These are phyloP conservation scores for Orthonychiurus folsomi DNA, from an alignment of 2,888 invertebrate species.

Conservation along the genomic window DNA sequence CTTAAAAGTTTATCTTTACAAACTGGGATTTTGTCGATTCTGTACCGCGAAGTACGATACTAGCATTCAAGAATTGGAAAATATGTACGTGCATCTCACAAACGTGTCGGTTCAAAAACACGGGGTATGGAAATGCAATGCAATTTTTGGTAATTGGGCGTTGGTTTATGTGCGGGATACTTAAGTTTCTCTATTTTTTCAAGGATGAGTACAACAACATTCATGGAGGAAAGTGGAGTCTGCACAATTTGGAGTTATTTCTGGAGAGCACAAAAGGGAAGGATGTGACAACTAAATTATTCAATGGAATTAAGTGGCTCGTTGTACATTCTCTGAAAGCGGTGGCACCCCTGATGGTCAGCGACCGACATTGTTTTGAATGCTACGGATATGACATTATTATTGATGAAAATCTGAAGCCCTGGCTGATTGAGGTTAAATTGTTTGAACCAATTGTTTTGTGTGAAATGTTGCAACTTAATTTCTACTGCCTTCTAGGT, in stretches of 20 bases:
- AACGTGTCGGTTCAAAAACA: conserved; percentile 98
- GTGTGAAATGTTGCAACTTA: conserved; percentile 5
- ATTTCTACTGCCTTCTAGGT: conserved; percentile 49
- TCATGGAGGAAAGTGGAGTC: conserved; percentile 90
- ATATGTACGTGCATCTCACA: conserved; percentile 89
- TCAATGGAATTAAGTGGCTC: conserved; percentile 78
- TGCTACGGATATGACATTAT: conserved; percentile 96
- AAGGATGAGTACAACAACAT: conserved; percentile 85
- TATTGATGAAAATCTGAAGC: conserved; percentile 85
- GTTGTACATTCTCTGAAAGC: conserved; percentile 89
- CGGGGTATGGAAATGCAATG: conserved; percentile 57
- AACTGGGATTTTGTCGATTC: conserved; percentile 88
- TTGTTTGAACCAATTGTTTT: not conserved
- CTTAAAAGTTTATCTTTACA: conserved; percentile 80
- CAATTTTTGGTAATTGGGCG: not conserved
- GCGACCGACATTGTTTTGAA: conserved; percentile 84
- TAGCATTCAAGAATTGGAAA: conserved; percentile 75
- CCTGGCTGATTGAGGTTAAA: conserved; percentile 78
- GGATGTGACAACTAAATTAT: conserved; percentile 75
- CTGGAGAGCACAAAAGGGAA: conserved; percentile 84
- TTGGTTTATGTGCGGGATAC: not conserved
- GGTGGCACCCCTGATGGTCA: conserved; percentile 84
- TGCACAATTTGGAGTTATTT: conserved; percentile 79
- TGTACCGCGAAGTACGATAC: conserved; percentile 92
- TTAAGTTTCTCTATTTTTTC: too few relatives aligned